Evolutionary conservation across 92 coral and sea anemone species (phyloP).

Genomic region (Epizoanthus rinbou): DNA sequence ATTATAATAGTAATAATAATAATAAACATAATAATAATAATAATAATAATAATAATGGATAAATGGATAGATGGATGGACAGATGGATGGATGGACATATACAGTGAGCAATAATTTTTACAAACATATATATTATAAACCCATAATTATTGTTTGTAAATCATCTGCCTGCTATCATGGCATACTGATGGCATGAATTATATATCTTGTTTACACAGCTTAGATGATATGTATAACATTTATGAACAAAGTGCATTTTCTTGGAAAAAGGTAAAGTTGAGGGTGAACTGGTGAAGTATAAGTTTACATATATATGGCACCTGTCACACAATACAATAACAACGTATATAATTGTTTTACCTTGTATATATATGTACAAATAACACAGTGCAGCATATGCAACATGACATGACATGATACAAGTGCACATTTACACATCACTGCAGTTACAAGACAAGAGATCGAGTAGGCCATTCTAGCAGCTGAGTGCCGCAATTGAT

Average conservation of each 20-base stretch:
- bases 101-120: too few species aligned
- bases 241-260: constrained; percentile 80
- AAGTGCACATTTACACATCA: background rate
- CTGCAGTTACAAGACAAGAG: background rate
- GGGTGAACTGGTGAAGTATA: background rate
- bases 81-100: too few species aligned
- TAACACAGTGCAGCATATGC: background rate
- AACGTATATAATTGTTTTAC: background rate
- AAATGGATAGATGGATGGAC: too few species aligned
- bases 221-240: constrained; percentile 80
- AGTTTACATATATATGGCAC: background rate
- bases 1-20: too few species aligned
- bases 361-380: too few species aligned
- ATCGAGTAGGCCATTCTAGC: too few species aligned
- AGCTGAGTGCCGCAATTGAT: too few species aligned
- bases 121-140: too few species aligned
- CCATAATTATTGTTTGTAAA: too few species aligned
- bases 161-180: background rate
- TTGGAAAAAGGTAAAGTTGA: constrained; percentile 79
- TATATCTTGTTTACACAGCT: constrained; percentile 49
- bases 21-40: too few species aligned
- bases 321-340: background rate
- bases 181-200: background rate
- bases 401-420: background rate
- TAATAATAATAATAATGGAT: too few species aligned